A percentile compares a stretch with the other conserved stretches of the same genome.
These are phyloP conservation scores for Plemyria rubiginata DNA, from an alignment of 2,888 invertebrate genomes.

Conservation along the genomic window DNA sequence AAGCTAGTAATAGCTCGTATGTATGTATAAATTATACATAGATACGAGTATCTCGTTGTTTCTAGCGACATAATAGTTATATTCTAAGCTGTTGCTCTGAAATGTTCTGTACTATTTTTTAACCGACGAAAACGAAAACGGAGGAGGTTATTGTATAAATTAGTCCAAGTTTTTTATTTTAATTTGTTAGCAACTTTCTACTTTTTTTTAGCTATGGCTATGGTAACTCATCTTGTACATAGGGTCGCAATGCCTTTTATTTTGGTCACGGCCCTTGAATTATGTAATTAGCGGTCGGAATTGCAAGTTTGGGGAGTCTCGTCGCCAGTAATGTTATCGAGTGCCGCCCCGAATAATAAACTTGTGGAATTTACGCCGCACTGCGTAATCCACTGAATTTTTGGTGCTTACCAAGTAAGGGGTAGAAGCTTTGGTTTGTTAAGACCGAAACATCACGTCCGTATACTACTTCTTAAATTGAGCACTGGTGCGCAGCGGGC, in stretches of 20 bases:
- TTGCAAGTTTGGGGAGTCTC: slow-evolving; percentile 63
- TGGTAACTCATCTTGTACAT: background rate
- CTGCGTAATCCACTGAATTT: slow-evolving; percentile 41
- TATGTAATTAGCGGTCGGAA: slow-evolving; percentile 77
- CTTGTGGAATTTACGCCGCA: slow-evolving; percentile 45
- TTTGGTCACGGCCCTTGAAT: slow-evolving; percentile 78
- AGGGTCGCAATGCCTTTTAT: slow-evolving; percentile 47
- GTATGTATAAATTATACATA: no score
- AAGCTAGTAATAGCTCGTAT: no score
- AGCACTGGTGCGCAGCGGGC: background rate
- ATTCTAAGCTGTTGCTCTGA: no score
- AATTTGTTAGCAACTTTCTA: background rate
- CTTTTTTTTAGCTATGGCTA: no score
- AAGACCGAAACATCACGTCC: background rate
- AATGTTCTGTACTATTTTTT: no score
- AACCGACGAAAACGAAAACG: no score
- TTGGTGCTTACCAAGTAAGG: slow-evolving; percentile 15
- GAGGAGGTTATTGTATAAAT: no score
- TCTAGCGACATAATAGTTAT: no score
- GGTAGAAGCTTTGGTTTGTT: background rate
- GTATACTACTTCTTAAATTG: background rate
- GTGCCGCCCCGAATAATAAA: slow-evolving; percentile 57
- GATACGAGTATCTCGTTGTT: no score
- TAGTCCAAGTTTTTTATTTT: background rate
- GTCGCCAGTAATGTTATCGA: slow-evolving; percentile 61